phyloP scores from a whole-genome alignment of 2,113 vertebrate species.

The Eulacestoma nigropectus region DNA sequence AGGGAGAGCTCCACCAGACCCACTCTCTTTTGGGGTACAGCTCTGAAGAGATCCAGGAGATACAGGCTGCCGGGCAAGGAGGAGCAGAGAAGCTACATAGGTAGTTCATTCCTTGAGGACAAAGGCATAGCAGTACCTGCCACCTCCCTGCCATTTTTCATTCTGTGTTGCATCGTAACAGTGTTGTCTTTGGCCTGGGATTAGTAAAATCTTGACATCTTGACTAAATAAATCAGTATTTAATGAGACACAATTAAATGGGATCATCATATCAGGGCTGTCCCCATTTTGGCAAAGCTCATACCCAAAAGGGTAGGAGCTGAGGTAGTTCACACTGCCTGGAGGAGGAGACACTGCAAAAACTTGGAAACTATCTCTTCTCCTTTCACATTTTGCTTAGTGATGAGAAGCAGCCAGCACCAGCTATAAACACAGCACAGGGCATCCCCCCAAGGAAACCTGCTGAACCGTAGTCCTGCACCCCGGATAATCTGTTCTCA shows the following conservation, averaged over 20 bases:
- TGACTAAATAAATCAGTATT: not conserved
- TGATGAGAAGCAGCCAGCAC: not conserved
- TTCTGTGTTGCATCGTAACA: fast-evolving
- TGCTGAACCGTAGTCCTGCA: not conserved
- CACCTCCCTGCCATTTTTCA: not conserved
- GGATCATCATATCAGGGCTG: not conserved
- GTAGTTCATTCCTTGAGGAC: not conserved
- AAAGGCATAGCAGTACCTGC: not conserved
- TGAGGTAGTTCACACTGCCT: not conserved
- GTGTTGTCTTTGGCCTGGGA: not conserved
- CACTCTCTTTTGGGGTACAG: not conserved
- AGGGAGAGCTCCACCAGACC: not conserved
- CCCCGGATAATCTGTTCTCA: not conserved
- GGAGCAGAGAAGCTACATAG: not conserved
- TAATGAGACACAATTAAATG: not conserved
- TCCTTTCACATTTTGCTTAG: not conserved
- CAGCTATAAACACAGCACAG: not conserved
- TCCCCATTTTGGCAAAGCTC: not conserved
- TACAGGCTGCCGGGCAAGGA: not conserved
- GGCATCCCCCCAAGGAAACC: not conserved
- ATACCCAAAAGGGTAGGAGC: not conserved
- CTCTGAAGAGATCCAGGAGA: not conserved
- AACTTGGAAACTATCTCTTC: not conserved
- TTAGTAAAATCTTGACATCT: not conserved
- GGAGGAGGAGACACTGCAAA: not conserved